Evolutionary conservation across 2,113 vertebrate genomes (phyloP).

Genomic region (Siphamia tubifer): DNA sequence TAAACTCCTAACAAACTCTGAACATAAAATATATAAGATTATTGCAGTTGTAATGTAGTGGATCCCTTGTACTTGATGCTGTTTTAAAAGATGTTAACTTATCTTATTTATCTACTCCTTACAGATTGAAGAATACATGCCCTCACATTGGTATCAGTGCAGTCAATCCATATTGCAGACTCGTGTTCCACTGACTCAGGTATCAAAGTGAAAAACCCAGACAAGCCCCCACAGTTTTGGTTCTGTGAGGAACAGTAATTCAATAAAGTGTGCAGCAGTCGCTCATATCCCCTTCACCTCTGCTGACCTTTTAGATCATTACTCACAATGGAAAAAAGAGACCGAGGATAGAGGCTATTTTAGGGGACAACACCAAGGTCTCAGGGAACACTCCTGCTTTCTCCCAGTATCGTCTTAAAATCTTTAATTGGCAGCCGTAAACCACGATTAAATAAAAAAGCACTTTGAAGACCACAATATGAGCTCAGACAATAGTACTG

Average conservation of each 20-base stretch:
- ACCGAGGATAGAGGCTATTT: constrained; percentile 53
- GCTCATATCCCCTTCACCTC: constrained; percentile 59
- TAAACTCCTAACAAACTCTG: too few species aligned
- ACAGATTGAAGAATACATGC: background rate
- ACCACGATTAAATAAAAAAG: constrained; percentile 71
- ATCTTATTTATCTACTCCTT: background rate
- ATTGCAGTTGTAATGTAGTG: background rate
- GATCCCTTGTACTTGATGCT: too few species aligned
- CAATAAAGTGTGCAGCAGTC: constrained; percentile 50
- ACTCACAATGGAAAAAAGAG: constrained; percentile 56
- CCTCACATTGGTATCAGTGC: background rate
- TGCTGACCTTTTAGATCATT: constrained; percentile 66
- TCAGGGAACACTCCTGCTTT: constrained; percentile 43
- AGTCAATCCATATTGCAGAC: background rate
- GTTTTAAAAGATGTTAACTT: background rate
- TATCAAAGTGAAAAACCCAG: background rate
- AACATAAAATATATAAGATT: background rate
- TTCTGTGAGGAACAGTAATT: constrained; percentile 40
- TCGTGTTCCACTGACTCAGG: background rate
- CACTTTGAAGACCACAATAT: constrained; percentile 65
- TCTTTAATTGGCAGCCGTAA: constrained; percentile 77
- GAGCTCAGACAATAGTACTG: constrained; percentile 43
- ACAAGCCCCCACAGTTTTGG: constrained; percentile 1
- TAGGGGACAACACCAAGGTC: constrained; percentile 55
- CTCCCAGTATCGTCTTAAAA: constrained; percentile 67